Evolutionary conservation across 2,888 invertebrate species (phyloP).

Genomic region (Drosophila vallismaia): DNA sequence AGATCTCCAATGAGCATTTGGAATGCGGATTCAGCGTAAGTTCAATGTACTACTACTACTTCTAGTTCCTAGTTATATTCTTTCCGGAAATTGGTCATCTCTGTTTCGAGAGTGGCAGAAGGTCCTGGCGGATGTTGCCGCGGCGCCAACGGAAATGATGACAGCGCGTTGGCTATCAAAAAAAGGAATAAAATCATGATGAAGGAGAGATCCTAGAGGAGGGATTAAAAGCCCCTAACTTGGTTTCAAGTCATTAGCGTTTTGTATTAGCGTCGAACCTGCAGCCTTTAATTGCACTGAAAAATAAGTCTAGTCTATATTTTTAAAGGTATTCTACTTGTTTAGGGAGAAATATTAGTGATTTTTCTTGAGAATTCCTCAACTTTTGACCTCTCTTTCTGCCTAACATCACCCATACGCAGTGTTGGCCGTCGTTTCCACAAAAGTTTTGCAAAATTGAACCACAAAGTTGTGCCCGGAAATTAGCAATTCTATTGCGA

Average conservation of each 20-base stretch:
- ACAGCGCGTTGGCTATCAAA: slow-evolving; percentile 26
- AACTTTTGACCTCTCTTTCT: slow-evolving; percentile 26
- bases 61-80: neutral
- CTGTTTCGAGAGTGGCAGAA: neutral
- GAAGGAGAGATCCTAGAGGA: neutral
- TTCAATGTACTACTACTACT: slow-evolving; percentile 54
- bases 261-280: too few species aligned
- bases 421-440: slow-evolving; percentile 13
- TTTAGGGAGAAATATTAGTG: too few species aligned
- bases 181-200: too few species aligned
- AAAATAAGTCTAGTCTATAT: neutral
- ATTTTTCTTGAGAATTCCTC: slow-evolving; percentile 4
- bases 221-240: slow-evolving; percentile 12
- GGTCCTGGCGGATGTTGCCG: slow-evolving; percentile 62
- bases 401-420: slow-evolving; percentile 54
- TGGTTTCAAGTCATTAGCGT: slow-evolving; percentile 50
- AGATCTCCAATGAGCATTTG: slow-evolving; percentile 87
- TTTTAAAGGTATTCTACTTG: too few species aligned
- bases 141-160: slow-evolving; percentile 66
- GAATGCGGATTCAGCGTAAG: slow-evolving; percentile 66
- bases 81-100: slow-evolving; percentile 63
- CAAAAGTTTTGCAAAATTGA: slow-evolving; percentile 52
- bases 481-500: slow-evolving; percentile 78
- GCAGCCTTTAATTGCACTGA: slow-evolving; percentile 5
- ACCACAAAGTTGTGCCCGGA: slow-evolving; percentile 74